Base-by-base conservation (phyloP, 2,888 invertebrate genomes). In the Watsonalla cultraria region DNA sequence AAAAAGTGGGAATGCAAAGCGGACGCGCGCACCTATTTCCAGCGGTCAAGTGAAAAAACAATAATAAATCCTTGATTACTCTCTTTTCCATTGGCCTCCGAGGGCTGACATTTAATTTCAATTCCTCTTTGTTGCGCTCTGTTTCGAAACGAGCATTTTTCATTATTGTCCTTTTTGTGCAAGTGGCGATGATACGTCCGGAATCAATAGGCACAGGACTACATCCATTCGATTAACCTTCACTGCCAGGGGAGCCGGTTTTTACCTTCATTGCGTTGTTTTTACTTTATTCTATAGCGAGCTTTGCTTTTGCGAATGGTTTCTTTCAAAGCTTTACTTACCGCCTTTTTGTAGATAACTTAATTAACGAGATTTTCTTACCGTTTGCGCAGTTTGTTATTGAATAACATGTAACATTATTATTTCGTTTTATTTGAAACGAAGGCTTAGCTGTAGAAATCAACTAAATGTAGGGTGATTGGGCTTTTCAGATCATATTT, bases 81-180 rank as follows among this genome's bases (percentile, higher is more conserved):
- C 64, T 75, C 69, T 74, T 77, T 78, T 74, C 76, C 69, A 75
- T 76, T 65, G 65, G 59, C 61, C 68, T 64, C 68, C 65, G 60
- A 68, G 64, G 60, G 55, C 61, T 78, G 82, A 80, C 80, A 74
- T 79, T 81, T 80, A 77, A 84, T 82, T 84, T 80, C 68, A 73
- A 76, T 76, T 76, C 68, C 71, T 66, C 77, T 80, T 80, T 82
- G 76, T 72, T 60, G 63, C 61, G 64, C 59, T 65, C 58, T 67
- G 56, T 74, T 74, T 68, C 66, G 65, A 72, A 65, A 65, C 64
- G 62, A 61, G 60, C 66, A 58, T 68, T 74, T 74, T 74, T 68
- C 63, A 68, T 74, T 72, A 68, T 69, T 60, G 61, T 62, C 57
- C 62, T 66, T 69, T 76, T 67, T 68, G 62, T 62, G 58, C 62